Conservation (phyloP, 2,113 vertebrate genomes). For the Panthera uncia region DNA sequence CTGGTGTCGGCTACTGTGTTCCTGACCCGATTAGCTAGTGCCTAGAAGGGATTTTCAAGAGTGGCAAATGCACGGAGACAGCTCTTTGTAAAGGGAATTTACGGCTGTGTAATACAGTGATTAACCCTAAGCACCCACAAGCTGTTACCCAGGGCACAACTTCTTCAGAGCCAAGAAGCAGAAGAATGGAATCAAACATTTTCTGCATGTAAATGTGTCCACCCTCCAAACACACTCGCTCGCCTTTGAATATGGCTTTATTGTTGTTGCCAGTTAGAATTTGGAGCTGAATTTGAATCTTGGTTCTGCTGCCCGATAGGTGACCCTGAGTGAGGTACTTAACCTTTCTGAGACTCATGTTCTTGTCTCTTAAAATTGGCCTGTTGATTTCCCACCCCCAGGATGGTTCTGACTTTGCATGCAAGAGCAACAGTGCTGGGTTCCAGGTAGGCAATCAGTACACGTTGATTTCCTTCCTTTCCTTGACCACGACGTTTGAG, state of each 20-base stretch:
- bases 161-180: constrained; percentile 47
- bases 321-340: background rate
- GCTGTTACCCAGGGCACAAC: constrained; percentile 38
- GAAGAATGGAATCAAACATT: constrained; percentile 45
- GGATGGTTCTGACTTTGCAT: background rate
- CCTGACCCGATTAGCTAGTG: constrained; percentile 54
- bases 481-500: constrained; percentile 6
- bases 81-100: constrained; percentile 57
- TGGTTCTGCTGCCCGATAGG: background rate
- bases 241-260: constrained; percentile 34
- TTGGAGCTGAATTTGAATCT: constrained; percentile 45
- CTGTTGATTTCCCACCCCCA: background rate
- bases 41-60: constrained; percentile 42
- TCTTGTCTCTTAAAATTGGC: background rate
- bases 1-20: constrained; percentile 45
- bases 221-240: background rate
- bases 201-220: constrained; percentile 2
- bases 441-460: background rate
- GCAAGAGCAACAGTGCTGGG: background rate
- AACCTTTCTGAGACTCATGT: background rate
- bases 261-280: background rate
- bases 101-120: constrained; percentile 45
- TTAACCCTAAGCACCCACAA: constrained; percentile 59
- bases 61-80: constrained; percentile 43
- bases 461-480: background rate